Evolutionary conservation across 2,888 invertebrate species (phyloP).

Genomic region (Euzophera pinguis): DNA sequence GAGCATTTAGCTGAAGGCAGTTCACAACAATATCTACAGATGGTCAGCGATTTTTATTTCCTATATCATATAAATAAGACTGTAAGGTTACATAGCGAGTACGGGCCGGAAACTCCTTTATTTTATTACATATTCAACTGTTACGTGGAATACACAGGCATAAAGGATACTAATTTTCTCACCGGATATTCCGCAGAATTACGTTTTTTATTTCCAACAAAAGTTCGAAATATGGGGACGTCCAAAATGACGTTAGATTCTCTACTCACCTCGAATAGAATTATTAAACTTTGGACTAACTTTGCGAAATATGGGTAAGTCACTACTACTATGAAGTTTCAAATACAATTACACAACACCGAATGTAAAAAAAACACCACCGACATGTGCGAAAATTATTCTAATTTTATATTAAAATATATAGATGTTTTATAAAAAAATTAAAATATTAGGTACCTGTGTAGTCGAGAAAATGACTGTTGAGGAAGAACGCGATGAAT

Average conservation of each 20-base stretch:
- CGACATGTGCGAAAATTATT: no score
- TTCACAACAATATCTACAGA: slow-evolving; percentile 56
- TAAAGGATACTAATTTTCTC: slow-evolving; percentile 40
- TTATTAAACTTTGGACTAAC: slow-evolving; percentile 72
- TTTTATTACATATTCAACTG: slow-evolving; percentile 64
- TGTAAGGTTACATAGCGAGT: slow-evolving; percentile 52
- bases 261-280: slow-evolving; percentile 49
- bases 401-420: no score
- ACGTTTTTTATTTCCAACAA: slow-evolving; percentile 58
- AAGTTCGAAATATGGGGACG: slow-evolving; percentile 21
- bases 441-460: no score
- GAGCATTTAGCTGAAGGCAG: slow-evolving; percentile 49
- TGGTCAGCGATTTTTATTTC: slow-evolving; percentile 65
- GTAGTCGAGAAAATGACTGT: no score
- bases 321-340: background rate
- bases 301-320: slow-evolving; percentile 73
- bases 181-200: slow-evolving; percentile 64
- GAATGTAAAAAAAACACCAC: no score
- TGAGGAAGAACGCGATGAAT: no score
- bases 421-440: no score
- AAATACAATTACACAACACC: background rate
- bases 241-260: slow-evolving; percentile 60
- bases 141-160: slow-evolving; percentile 58
- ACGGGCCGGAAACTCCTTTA: slow-evolving; percentile 49
- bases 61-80: slow-evolving; percentile 63